Conservation (phyloP, 1,140 invertebrate species). For the Trichomalopsis sarcophagae region DNA sequence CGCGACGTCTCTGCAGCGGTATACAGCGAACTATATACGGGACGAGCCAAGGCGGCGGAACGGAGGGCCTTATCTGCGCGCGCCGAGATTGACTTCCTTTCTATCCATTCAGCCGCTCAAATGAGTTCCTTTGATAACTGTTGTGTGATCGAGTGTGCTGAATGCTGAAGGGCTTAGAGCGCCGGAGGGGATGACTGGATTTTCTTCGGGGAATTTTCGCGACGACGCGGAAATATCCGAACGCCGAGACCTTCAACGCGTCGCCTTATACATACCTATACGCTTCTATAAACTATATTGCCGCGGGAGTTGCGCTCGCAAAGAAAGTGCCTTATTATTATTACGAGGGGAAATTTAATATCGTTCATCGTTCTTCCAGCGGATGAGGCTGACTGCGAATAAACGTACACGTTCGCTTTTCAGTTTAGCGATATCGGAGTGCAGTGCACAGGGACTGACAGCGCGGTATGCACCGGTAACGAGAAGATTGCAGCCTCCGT, state of each 20-base stretch:
- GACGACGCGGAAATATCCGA: constrained; percentile 37
- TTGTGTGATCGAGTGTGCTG: constrained; percentile 75
- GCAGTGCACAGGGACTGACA: neutral
- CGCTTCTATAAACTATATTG: neutral
- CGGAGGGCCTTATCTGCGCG: constrained; percentile 72
- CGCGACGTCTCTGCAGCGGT: neutral
- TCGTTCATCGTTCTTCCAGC: neutral
- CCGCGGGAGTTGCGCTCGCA: neutral
- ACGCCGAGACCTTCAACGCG: neutral
- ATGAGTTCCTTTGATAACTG: constrained; percentile 77
- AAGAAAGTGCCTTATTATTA: constrained; percentile 5
- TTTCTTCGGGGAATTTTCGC: constrained; percentile 56
- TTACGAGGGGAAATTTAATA: constrained; percentile 29
- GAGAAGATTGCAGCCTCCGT: constrained; percentile 65
- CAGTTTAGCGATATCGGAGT: neutral
- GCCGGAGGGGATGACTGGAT: constrained; percentile 20
- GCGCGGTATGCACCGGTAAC: neutral
- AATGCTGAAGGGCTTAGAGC: constrained; percentile 73
- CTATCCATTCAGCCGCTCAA: constrained; percentile 75
- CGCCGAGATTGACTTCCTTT: constrained; percentile 75
- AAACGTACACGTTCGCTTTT: neutral
- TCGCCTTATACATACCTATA: neutral
- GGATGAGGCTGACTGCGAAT: neutral
- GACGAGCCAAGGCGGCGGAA: neutral
- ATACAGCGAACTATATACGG: constrained; percentile 13